These are phyloP conservation scores for Echiichthys vipera DNA, from an alignment of 2,797 vertebrate species.

Conservation along the genomic window DNA sequence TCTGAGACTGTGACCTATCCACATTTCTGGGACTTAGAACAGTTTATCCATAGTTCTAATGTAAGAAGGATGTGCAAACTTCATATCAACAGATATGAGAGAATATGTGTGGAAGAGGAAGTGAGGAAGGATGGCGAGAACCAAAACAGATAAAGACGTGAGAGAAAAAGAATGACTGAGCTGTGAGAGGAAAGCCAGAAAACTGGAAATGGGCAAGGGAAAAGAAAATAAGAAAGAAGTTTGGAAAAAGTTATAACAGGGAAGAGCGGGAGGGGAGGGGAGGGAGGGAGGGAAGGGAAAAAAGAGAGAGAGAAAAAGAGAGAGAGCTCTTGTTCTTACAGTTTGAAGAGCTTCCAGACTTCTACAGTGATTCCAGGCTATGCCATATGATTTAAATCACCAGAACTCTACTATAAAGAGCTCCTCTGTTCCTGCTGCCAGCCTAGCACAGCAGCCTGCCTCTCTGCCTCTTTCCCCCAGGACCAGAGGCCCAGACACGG, in stretches of 20 bases:
- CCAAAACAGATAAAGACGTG: slow-evolving; percentile 62
- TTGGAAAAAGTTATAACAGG: slow-evolving; percentile 79
- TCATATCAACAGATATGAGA: slow-evolving; percentile 58
- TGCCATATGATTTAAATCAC: slow-evolving; percentile 91
- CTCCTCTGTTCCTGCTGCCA: slow-evolving; percentile 88
- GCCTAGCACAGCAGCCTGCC: slow-evolving; percentile 84
- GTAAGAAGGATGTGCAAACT: slow-evolving; percentile 48
- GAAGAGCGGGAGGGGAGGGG: slow-evolving; percentile 59
- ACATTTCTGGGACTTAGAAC: slow-evolving; percentile 31
- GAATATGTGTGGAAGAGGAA: slow-evolving; percentile 54
- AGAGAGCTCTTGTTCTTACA: slow-evolving; percentile 83
- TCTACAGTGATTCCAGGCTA: slow-evolving; percentile 87
- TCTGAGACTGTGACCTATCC: slow-evolving; percentile 30
- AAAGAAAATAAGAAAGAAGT: slow-evolving; percentile 80
- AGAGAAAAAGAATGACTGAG: slow-evolving; percentile 56
- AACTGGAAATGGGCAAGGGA: slow-evolving; percentile 68
- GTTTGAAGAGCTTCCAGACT: slow-evolving; percentile 87
- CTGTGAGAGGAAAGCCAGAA: slow-evolving; percentile 55
- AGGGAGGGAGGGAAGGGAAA: slow-evolving; percentile 48
- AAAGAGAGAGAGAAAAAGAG: slow-evolving; percentile 71
- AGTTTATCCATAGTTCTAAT: slow-evolving; percentile 51
- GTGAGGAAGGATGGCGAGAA: slow-evolving; percentile 46
- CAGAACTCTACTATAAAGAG: slow-evolving; percentile 88
- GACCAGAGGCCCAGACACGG: slow-evolving; percentile 84
- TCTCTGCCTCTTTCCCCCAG: slow-evolving; percentile 79